Base-by-base conservation (phyloP, 2,888 invertebrate species). In the Cabera pusaria region DNA sequence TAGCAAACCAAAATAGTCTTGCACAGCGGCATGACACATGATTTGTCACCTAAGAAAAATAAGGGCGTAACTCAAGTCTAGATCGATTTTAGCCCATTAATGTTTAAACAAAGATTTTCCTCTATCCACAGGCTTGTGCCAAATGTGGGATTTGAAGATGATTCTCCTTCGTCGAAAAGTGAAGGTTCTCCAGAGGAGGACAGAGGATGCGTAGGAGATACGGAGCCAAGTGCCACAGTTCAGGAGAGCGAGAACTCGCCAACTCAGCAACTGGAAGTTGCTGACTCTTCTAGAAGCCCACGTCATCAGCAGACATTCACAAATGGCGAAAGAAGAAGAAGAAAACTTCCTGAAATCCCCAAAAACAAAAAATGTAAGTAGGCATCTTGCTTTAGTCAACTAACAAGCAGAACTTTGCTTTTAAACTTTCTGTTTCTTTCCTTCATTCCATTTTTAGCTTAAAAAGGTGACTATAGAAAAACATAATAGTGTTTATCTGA, bases 331-430 rank as follows among this genome's bases (percentile, higher is more conserved):
- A 90, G 96, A 49, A 91, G 94, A 64, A 90, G 97, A 60, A 91
- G 97, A 82, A 95, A 95, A 84, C 89, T 97, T 11, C 97, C 97
- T 17, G 96, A 97, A 84, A 96, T 97, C 60, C 97, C 97, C 2
- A 96, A 96, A 77, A 94, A 94, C 64, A 95, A 94, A 77, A 96
- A 95, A 92, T 92, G 96, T 96, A 78, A 93, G 93, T 79, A 48
- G n/a, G n/a, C n/a, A n/a, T n/a, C n/a, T n/a, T n/a, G n/a, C n/a
- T n/a, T n/a, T n/a, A n/a, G n/a, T n/a, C n/a, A n/a, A n/a, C n/a
- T n/a, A n/a, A n/a, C n/a, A n/a, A n/a, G n/a, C n/a, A n/a, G n/a
- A n/a, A 3, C 2, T n/a, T 7, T 18, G 9, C 4, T 6, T n/a
- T 18, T 2, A 10, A 11, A 1, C 4, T 3, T 10, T 20, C 2